Conservation (phyloP, 1,140 invertebrate genomes). For the Lepidurus couesii region DNA sequence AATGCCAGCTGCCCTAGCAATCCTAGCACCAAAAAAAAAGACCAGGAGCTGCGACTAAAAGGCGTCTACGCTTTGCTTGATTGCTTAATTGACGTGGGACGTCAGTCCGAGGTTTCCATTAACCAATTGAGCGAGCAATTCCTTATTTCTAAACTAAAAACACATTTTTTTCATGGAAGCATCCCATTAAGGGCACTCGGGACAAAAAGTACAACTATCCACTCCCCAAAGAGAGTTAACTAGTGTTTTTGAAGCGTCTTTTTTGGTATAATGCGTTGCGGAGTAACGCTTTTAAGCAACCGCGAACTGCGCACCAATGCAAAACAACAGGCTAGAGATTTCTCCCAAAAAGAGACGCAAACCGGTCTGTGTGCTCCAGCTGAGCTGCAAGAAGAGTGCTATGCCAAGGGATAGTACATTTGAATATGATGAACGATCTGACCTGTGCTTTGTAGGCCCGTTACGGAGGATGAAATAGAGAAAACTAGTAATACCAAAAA, state of each 20-base stretch:
- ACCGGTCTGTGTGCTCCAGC: slow-evolving; percentile 4
- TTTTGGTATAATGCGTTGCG: not conserved
- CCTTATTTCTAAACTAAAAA: not conserved
- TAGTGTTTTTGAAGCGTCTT: not conserved
- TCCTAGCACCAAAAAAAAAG: not conserved
- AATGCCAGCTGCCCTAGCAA: not conserved
- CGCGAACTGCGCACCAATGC: not conserved
- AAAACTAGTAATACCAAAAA: not conserved
- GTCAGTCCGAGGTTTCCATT: slow-evolving; percentile 2
- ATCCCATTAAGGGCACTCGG: not conserved
- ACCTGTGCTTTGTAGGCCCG: slow-evolving; percentile 1
- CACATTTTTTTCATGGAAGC: no score
- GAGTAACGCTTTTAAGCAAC: not conserved
- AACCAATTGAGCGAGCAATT: slow-evolving; percentile 7
- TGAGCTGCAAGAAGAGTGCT: slow-evolving; percentile 8
- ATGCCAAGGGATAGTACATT: not conserved
- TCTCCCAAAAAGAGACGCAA: not conserved
- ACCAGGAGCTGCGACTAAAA: slow-evolving; percentile 9
- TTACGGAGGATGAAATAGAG: not conserved
- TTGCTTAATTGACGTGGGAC: slow-evolving; percentile 18
- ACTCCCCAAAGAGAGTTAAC: not conserved
- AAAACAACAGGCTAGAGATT: not conserved
- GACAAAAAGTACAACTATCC: not conserved
- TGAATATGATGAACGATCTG: slow-evolving; percentile 22
- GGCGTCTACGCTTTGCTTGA: slow-evolving; percentile 6